Base-by-base conservation (phyloP, 2,113 vertebrate genomes). In the Setophaga petechia region DNA sequence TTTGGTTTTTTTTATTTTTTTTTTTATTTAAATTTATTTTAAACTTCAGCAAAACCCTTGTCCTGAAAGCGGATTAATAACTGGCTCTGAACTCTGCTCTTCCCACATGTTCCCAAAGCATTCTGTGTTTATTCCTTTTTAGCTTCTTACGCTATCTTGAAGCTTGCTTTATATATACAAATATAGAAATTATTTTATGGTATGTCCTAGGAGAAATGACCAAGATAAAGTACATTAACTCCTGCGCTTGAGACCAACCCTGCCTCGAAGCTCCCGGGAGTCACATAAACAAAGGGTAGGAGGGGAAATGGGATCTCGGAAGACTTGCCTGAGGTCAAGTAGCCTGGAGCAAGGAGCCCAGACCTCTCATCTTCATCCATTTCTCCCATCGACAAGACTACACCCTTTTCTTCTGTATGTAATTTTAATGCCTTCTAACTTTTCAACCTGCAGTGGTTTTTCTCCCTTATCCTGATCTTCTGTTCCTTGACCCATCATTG, bases 221-320 rank as follows among this genome's bases (percentile, higher is more conserved):
- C 54, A 69, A 52, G 72, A 39, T 31, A 52, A 81, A 69, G 71
- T 61, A 30, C 17, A 24, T 24, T 75, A 41, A 25, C 25, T 63
- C n/a, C 33, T 62, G 22, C 4, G 5, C 24, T 72, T 68, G 69
- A 82, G 35, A 72, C 31, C 51, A 77, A 3, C 23, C 68, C 55
- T 76, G n/a, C 20, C 79, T 41, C 15, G 44, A 59, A 94, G 66
- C 74, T 93, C 82, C 66, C 57, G 71, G 67, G 59, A 92, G 63
- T 94, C 94, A 76, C 90, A 90, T 21, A 97, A 90, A 97, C 97
- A 97, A 97, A 95, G 84, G 58, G 15, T n/a, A 61, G 84, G 74
- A 87, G 21, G n/a, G 61, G 69, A 96, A 93, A 83, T 51, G 63
- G 59, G 54, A 63, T 83, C 62, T 54, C 49, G 2, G 52, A 91